Percentiles rank a stretch among this genome's conserved stretches.
Conservation (phyloP, 2,888 invertebrate genomes). For the Agrotis ipsilon region DNA sequence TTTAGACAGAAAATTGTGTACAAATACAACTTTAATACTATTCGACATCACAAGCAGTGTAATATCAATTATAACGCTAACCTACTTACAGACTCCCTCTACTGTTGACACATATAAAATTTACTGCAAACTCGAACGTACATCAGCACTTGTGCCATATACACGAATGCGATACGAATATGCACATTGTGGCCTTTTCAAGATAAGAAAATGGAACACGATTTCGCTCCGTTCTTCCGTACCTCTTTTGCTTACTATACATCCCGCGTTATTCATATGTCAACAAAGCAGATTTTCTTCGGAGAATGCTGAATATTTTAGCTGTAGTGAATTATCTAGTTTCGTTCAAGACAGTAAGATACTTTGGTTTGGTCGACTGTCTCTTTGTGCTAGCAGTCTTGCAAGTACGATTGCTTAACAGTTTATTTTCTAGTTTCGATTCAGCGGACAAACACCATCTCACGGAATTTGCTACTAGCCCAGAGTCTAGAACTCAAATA, state of each 20-base stretch:
- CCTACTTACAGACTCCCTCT: conserved; percentile 38
- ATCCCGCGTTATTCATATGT: conserved; percentile 58
- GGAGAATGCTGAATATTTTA: conserved; percentile 38
- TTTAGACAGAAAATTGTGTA: background rate
- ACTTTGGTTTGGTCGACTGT: conserved; percentile 1
- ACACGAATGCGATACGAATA: conserved; percentile 55
- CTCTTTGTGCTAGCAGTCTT: background rate
- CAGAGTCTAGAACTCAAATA: background rate
- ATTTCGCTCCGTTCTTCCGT: conserved; percentile 63
- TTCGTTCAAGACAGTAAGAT: background rate
- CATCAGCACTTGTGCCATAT: conserved; percentile 53
- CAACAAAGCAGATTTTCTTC: conserved; percentile 57
- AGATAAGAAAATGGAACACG: conserved; percentile 67
- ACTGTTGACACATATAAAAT: conserved; percentile 52
- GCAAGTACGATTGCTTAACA: background rate
- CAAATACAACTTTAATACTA: background rate
- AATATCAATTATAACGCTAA: conserved; percentile 39
- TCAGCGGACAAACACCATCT: background rate
- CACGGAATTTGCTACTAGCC: background rate
- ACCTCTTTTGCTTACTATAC: conserved; percentile 54
- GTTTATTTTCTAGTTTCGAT: background rate
- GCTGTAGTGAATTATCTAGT: conserved; percentile 31
- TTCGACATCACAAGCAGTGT: conserved; percentile 1
- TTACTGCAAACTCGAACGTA: conserved; percentile 55
- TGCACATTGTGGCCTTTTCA: conserved; percentile 63